A percentile compares a stretch with the other conserved stretches of the same genome.
Evolutionary conservation across 2,113 vertebrate species (phyloP).

Genomic region (Carlito syrichta): DNA sequence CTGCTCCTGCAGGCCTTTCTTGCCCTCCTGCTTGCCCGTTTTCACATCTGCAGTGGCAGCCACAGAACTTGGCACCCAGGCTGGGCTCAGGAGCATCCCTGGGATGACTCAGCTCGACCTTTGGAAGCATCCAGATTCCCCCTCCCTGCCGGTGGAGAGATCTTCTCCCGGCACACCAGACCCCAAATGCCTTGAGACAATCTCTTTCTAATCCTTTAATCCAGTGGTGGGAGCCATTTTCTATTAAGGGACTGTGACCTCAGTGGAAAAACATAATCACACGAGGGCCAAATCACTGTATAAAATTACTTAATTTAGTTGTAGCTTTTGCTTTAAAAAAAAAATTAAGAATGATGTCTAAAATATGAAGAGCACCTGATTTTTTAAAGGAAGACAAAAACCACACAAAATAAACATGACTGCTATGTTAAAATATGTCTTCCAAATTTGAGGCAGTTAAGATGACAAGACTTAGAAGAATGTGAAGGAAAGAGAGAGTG

Average conservation of each 20-base stretch:
- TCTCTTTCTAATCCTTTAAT: conserved; percentile 56
- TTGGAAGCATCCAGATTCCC: neutral
- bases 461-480: neutral
- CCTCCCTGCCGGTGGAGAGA: neutral
- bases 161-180: neutral
- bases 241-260: conserved; percentile 63
- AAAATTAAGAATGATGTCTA: neutral
- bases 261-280: conserved; percentile 47
- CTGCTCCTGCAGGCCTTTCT: neutral
- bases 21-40: neutral
- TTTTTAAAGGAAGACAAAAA: neutral
- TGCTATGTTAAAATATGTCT: neutral
- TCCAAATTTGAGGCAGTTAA: neutral
- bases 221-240: conserved; percentile 49
- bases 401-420: neutral
- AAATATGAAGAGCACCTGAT: neutral
- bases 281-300: neutral
- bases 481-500: neutral
- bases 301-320: conserved; percentile 15
- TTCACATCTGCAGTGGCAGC: neutral
- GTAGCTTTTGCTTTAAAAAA: neutral
- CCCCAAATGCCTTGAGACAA: conserved; percentile 37
- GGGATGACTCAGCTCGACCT: conserved; percentile 26
- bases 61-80: neutral
- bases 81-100: neutral